Conservation (phyloP, 2,113 vertebrate species). For the Petroica traversi region DNA sequence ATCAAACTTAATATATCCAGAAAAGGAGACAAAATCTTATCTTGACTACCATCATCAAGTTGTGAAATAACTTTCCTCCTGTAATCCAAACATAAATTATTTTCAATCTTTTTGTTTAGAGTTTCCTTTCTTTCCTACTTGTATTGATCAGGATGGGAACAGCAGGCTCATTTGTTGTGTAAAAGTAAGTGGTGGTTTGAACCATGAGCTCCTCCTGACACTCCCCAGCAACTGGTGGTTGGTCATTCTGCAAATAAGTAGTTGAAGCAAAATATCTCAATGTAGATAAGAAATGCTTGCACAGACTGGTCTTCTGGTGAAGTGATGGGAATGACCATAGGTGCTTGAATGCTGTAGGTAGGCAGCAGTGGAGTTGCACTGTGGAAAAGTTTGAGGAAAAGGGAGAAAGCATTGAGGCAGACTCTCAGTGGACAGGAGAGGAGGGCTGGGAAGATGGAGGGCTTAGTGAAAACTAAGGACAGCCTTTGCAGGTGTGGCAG, state of each 20-base stretch:
- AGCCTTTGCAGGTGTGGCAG: neutral
- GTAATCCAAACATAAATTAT: neutral
- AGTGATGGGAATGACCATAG: neutral
- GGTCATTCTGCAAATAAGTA: neutral
- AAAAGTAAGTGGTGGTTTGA: neutral
- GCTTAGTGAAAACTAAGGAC: neutral
- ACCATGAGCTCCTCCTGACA: neutral
- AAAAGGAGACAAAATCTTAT: neutral
- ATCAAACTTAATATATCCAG: neutral
- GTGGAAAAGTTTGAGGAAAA: neutral
- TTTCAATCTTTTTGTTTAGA: neutral
- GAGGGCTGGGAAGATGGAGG: neutral
- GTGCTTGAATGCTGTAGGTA: neutral
- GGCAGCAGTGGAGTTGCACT: neutral
- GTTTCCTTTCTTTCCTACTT: neutral
- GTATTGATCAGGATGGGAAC: neutral
- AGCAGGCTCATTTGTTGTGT: neutral
- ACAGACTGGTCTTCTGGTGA: accelerated
- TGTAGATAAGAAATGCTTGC: neutral
- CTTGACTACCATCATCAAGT: neutral
- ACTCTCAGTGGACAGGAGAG: neutral
- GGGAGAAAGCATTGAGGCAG: accelerated
- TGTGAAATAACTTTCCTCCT: neutral
- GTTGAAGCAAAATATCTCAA: neutral
- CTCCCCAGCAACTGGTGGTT: neutral